Evolutionary conservation across 92 coral and sea anemone species (phyloP).

Genomic region (Actinernus sp.): DNA sequence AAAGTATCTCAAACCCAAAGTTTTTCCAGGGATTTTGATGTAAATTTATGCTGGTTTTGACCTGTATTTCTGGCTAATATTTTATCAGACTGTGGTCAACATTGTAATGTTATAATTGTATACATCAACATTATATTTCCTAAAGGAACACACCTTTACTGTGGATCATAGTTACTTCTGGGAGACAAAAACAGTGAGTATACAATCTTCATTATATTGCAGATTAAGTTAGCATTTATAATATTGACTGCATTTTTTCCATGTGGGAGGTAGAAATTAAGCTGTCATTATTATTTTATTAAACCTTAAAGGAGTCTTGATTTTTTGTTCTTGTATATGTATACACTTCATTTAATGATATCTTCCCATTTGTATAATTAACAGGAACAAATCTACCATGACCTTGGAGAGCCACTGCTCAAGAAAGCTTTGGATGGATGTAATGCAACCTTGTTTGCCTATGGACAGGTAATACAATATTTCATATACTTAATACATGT

Average conservation of each 20-base stretch:
- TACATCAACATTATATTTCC: background rate
- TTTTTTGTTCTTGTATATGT: background rate
- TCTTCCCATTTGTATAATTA: background rate
- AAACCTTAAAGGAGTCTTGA: background rate
- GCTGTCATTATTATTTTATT: background rate
- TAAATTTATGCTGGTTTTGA: too few relatives aligned
- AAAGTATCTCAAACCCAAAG: too few relatives aligned
- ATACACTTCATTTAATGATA: too few relatives aligned
- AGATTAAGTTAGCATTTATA: background rate
- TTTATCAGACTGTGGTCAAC: too few relatives aligned
- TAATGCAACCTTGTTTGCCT: constrained; percentile 84
- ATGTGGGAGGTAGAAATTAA: background rate
- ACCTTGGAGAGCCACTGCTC: constrained; percentile 86
- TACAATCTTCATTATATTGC: background rate
- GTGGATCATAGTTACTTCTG: constrained; percentile 97
- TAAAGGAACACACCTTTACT: constrained; percentile 88
- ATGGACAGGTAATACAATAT: constrained; percentile 88
- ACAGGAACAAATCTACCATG: constrained; percentile 96
- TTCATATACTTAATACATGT: background rate
- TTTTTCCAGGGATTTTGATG: too few relatives aligned
- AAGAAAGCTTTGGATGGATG: constrained; percentile 79
- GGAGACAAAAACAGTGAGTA: constrained; percentile 97
- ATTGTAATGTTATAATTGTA: background rate
- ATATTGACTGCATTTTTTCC: background rate
- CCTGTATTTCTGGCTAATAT: too few relatives aligned